A percentile compares a stretch with the other conserved stretches of the same genome.
Conservation (phyloP, 2,797 vertebrate species). For the Acanthurus lineatus region DNA sequence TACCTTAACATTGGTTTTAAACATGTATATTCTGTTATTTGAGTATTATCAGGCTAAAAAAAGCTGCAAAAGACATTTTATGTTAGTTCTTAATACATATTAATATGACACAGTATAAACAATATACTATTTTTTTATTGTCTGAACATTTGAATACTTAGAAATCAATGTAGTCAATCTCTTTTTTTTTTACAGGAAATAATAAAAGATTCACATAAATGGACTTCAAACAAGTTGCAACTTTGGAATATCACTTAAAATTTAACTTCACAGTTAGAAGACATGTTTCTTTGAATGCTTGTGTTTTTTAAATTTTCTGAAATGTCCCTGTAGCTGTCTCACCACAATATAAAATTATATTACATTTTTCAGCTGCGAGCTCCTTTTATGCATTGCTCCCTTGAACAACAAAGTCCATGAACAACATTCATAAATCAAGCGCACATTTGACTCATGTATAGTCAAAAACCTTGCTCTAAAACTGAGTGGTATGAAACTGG, state of each 20-base stretch:
- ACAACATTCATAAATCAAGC: slow-evolving; percentile 3
- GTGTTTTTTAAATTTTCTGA: slow-evolving; percentile 9
- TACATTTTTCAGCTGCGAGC: slow-evolving; percentile 1
- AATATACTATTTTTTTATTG: neutral
- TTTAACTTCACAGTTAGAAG: slow-evolving; percentile 5
- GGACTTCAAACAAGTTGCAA: slow-evolving; percentile 4
- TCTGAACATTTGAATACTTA: neutral
- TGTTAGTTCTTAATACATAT: neutral
- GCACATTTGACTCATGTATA: neutral
- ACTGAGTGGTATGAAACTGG: neutral
- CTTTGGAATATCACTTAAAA: slow-evolving; percentile 5
- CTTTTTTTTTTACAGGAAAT: slow-evolving; percentile 9
- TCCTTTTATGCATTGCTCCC: slow-evolving; percentile 6
- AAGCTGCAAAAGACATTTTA: neutral
- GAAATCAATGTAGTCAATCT: neutral
- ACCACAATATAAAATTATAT: slow-evolving; percentile 24
- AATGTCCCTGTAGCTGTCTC: slow-evolving; percentile 9
- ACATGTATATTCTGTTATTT: neutral
- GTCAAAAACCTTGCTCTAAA: slow-evolving; percentile 7
- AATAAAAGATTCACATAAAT: neutral
- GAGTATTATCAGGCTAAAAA: neutral
- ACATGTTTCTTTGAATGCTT: neutral
- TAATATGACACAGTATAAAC: neutral
- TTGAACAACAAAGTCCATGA: neutral
- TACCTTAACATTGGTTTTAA: slow-evolving; percentile 1